Conservation (phyloP, 2,113 vertebrate species). For the Petrocephalus zakoni region DNA sequence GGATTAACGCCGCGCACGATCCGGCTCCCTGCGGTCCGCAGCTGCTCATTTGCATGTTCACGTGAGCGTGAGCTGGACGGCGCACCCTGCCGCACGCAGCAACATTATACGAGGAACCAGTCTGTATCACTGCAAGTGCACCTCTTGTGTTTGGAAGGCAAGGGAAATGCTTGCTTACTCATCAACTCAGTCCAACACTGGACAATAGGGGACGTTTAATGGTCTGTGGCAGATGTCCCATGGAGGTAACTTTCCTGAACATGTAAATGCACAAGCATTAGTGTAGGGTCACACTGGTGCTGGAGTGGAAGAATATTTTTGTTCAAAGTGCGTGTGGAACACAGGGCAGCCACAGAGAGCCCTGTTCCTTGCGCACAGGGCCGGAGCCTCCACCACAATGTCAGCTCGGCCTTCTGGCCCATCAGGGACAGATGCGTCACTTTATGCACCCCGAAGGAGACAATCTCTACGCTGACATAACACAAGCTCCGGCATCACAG, state of each 20-base stretch:
- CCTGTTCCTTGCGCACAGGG: not conserved
- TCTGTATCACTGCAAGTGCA: too few species aligned
- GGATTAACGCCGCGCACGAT: not conserved
- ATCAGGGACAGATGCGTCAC: not conserved
- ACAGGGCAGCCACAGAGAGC: not conserved
- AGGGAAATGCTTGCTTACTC: not conserved
- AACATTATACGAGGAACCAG: not conserved
- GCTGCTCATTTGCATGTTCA: slow-evolving; percentile 6
- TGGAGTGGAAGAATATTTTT: not conserved
- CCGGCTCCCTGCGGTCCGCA: not conserved
- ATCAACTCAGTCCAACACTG: not conserved
- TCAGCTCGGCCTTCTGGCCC: slow-evolving; percentile 23
- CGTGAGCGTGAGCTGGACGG: not conserved
- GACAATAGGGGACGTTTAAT: not conserved
- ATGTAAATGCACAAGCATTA: not conserved
- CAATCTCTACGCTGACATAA: not conserved
- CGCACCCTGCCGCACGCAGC: not conserved
- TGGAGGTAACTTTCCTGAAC: not conserved
- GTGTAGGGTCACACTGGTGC: not conserved
- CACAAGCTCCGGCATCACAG: not conserved
- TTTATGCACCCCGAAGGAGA: not conserved
- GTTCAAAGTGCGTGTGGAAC: not conserved
- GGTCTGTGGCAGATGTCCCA: not conserved
- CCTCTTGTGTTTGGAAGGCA: not conserved
- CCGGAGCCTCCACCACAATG: slow-evolving; percentile 22